phyloP scores from a whole-genome alignment of 2,113 vertebrate species.

The Copsychus sechellarum region DNA sequence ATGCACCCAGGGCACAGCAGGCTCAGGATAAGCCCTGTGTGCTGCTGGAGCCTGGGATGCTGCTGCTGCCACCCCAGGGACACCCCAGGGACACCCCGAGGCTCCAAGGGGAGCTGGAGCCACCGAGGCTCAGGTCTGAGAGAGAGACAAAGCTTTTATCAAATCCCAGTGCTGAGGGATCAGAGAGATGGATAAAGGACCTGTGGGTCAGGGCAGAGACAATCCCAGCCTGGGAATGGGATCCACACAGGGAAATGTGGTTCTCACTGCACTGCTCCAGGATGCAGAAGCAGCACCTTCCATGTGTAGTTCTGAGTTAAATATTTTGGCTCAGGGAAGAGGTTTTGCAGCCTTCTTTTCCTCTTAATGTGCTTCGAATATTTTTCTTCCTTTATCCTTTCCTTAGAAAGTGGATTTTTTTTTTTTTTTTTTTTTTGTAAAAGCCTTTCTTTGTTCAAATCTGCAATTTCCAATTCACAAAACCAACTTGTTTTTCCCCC shows the following conservation, averaged over 20 bases:
- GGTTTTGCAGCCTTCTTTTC: not conserved
- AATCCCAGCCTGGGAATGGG: not conserved
- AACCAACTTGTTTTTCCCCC: not conserved
- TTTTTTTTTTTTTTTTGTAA: not conserved
- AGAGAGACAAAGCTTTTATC: not conserved
- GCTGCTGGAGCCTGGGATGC: not conserved
- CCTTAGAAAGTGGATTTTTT: not conserved
- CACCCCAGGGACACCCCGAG: no score
- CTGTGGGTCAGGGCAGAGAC: not conserved
- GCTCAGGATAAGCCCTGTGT: accelerated
- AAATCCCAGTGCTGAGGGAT: not conserved
- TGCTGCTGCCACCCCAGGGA: not conserved
- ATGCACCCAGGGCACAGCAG: not conserved
- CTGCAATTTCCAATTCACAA: not conserved
- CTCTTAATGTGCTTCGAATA: not conserved
- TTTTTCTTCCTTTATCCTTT: not conserved
- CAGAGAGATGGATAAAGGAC: not conserved
- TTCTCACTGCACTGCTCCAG: not conserved
- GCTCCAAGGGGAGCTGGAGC: not conserved
- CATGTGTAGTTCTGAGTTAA: not conserved
- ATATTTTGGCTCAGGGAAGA: not conserved
- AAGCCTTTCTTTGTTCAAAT: not conserved
- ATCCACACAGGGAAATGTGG: not conserved
- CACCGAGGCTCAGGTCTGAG: not conserved
- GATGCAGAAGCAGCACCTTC: not conserved